Percentiles rank a stretch among this genome's conserved stretches.
Evolutionary conservation across 2,113 vertebrate species (phyloP).

Genomic region (Isichthys henryi): DNA sequence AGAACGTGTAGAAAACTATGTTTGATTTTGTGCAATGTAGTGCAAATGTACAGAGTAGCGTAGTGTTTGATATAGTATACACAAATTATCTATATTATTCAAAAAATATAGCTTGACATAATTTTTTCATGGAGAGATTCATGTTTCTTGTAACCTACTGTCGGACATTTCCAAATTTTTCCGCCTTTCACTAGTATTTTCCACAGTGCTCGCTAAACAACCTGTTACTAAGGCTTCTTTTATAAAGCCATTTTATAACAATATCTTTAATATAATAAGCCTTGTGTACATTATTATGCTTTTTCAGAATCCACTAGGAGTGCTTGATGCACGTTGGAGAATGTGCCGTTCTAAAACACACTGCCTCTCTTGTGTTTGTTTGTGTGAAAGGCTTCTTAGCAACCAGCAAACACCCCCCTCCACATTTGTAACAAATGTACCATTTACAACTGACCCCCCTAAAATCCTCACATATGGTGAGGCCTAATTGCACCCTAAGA

Average conservation of each 20-base stretch:
- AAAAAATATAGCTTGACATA: background rate
- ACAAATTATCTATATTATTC: background rate
- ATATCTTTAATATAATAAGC: background rate
- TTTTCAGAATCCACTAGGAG: background rate
- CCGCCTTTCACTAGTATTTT: background rate
- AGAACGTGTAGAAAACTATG: background rate
- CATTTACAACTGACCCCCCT: constrained; percentile 23
- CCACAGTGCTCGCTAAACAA: background rate
- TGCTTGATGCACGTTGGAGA: background rate
- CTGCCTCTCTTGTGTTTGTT: constrained; percentile 2
- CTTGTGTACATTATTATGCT: background rate
- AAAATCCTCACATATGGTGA: constrained; percentile 20
- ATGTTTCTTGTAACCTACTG: background rate
- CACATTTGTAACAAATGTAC: constrained; percentile 17
- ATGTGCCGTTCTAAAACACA: background rate
- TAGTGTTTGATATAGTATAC: background rate
- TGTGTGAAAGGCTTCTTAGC: constrained; percentile 17
- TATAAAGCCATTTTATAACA: background rate
- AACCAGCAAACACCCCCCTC: constrained; percentile 13
- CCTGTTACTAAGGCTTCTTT: background rate
- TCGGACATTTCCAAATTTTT: background rate
- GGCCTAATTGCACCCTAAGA: constrained; percentile 18
- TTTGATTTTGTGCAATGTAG: background rate
- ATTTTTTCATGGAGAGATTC: background rate
- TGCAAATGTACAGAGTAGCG: background rate